Evolutionary conservation across 2,113 vertebrate species (phyloP).

Genomic region (Salvelinus namaycush): DNA sequence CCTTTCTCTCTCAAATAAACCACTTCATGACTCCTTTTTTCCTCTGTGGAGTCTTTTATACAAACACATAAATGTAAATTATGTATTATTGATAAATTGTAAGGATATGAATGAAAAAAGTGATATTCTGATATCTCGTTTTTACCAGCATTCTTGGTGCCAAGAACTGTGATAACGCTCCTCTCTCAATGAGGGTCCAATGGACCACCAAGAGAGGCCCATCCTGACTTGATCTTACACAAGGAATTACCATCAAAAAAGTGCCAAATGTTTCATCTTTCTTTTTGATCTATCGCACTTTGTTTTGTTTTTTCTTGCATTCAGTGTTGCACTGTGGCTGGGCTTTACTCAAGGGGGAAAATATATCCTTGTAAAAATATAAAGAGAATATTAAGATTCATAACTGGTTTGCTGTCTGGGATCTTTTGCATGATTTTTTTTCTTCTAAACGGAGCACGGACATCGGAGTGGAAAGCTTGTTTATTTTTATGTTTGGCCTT

Average conservation of each 20-base stretch:
- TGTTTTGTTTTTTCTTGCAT: constrained; percentile 34
- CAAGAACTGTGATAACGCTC: constrained; percentile 81
- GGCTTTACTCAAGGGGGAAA: constrained; percentile 68
- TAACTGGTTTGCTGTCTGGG: constrained; percentile 68
- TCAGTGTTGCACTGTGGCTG: constrained; percentile 72
- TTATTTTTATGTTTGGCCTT: constrained; percentile 59
- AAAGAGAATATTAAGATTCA: constrained; percentile 63
- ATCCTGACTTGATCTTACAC: constrained; percentile 69
- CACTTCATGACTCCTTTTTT: constrained; percentile 72
- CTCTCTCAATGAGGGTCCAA: constrained; percentile 67
- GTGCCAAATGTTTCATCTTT: constrained; percentile 76
- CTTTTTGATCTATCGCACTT: constrained; percentile 50
- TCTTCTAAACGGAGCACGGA: constrained; percentile 45
- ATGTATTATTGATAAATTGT: constrained; percentile 78
- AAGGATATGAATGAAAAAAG: constrained; percentile 75
- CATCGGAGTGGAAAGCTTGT: constrained; percentile 35
- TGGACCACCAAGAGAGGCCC: constrained; percentile 65
- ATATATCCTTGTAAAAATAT: constrained; percentile 61
- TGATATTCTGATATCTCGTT: constrained; percentile 80
- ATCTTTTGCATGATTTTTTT: constrained; percentile 72
- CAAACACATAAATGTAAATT: constrained; percentile 74
- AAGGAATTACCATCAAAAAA: constrained; percentile 75
- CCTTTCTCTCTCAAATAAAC: constrained; percentile 56
- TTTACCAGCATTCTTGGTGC: constrained; percentile 83
- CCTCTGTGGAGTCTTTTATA: constrained; percentile 79